Base-by-base conservation (phyloP, 2,797 vertebrate species). In the Lithobates pipiens region DNA sequence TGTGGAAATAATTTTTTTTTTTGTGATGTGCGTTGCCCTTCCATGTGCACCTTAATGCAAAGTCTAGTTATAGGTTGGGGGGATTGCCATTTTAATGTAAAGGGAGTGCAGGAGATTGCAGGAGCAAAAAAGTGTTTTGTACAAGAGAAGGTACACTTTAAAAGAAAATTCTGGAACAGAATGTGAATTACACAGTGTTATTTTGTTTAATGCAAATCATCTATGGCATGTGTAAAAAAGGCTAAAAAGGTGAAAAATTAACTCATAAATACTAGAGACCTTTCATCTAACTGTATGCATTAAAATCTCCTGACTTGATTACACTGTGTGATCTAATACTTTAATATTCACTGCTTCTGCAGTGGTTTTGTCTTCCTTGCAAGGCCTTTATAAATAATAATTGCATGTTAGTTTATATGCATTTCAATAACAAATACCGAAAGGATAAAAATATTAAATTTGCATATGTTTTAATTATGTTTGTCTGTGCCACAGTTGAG, bases 371-470 rank as follows among this genome's bases (percentile, higher is more conserved):
- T 34, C 63, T 44, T 13, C 29, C 86, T 89, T 88, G 87, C 87
- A 86, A 88, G 78, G 88, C 34, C 89, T 91, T 93, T 76, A 91
- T 95, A 90, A 93, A 94, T 93, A 94, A 93, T 94, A 91, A 95
- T 92, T 90, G 11, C 25, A 50, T 46, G 82, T 84, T 90, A 23
- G 68, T 71, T 91, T 91, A 95, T 92, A 93, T 92, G 92, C 39
- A 89, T 94, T 93, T 91, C 92, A 90, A 87, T 57, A 87, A 87
- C 77, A 80, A 85, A 79, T 63, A 44, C 15, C 15, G 13, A 72
- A 61, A 74, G 42, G n/a, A 80, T 54, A 36, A 36, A 73, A 68
- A 54, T 27, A 39, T 69, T 27, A 39, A 54, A 85, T 80, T 68
- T 74, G 68, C 70, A 75, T 80, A 50, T 7, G 10, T 75, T 83